Evolutionary conservation across 2,888 invertebrate genomes (phyloP), one percentile per base, ranked within the genome.

Genomic region (Xiphydria camelus): DNA sequence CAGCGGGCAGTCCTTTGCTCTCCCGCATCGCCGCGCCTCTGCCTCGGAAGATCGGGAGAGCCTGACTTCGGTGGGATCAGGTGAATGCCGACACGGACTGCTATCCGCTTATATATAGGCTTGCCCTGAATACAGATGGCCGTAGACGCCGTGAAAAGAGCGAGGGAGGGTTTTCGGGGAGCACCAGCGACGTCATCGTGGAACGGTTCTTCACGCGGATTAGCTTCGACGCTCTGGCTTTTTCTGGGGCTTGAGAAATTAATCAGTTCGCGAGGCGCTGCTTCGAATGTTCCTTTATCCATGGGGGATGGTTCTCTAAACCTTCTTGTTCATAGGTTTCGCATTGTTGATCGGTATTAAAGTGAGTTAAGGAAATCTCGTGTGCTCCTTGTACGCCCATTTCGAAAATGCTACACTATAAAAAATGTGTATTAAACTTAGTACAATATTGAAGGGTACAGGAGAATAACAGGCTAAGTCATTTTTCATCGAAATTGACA

Each of bases 1-100:
- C 63, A 59, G 59, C 60, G 47, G 60, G 60, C 52, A 51, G 51
- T 51, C 55, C 43, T 47, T 53, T 49, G 45, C 47, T 51, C 47
- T 40, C 44, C 43, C 45, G 34, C 40, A 42, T 43, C 40, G 33
- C 34, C 21, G 35, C 36, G 40, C 41, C 44, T 26, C 22, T 29
- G 15, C 34, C 46, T 19, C 48, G 44, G 29, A 31, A 33, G 23
- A 35, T 19, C 48, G 44, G 29, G 25, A 33, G 23, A 35, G 40
- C 40, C 36, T 46, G 40, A 34, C 25, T 29, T 32, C 12, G 37
- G 22, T n/a, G n/a, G 38, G 43, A 44, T 44, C 43, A 37, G 43
- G 43, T 44, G 37, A 44, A 44, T 38, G 43, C 43, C 43, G 43
- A 29, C 43, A 38, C 29, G 31, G 10, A 15, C 34, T 18, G 34